These are phyloP conservation scores for Melolontha melolontha DNA, from an alignment of 2,888 invertebrate genomes.

Conservation along the genomic window DNA sequence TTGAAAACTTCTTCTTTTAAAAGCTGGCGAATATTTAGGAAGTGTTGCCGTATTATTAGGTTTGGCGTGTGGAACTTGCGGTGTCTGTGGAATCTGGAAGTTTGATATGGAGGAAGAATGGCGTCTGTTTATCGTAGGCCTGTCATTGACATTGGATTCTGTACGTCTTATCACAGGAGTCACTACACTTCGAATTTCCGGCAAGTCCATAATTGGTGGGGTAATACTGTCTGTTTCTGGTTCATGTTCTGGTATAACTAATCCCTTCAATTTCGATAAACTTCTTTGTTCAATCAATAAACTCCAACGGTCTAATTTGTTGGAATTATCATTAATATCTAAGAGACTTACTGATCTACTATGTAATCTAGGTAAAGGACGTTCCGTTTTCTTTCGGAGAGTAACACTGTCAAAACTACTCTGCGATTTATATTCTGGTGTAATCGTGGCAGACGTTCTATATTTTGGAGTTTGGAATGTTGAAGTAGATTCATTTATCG, in stretches of 20 bases:
- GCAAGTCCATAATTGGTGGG: slow-evolving; percentile 79
- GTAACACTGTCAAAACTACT: neutral
- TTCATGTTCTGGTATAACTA: slow-evolving; percentile 85
- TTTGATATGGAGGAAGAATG: slow-evolving; percentile 18
- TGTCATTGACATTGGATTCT: neutral
- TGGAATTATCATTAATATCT: slow-evolving; percentile 61
- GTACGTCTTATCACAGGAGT: slow-evolving; percentile 22
- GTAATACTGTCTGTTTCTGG: slow-evolving; percentile 69
- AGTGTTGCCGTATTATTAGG: slow-evolving; percentile 54
- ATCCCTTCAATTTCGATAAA: slow-evolving; percentile 86
- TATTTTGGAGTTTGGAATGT: slow-evolving; percentile 9
- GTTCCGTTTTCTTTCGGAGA: slow-evolving; percentile 46
- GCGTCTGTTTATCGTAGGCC: slow-evolving; percentile 3
- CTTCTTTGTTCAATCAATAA: slow-evolving; percentile 85
- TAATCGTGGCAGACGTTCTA: slow-evolving; percentile 19
- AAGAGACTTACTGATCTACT: slow-evolving; percentile 68
- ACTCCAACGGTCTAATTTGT: slow-evolving; percentile 69
- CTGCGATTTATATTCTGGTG: slow-evolving; percentile 4
- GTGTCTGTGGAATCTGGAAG: slow-evolving; percentile 4
- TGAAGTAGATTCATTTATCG: slow-evolving; percentile 14
- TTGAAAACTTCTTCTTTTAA: slow-evolving; percentile 80
- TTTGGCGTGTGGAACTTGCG: neutral
- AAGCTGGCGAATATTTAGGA: slow-evolving; percentile 86
- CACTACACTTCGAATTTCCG: slow-evolving; percentile 79
- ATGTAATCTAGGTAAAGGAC: slow-evolving; percentile 55